Conservation (phyloP, 2,113 vertebrate species). For the Pogona vitticeps region DNA sequence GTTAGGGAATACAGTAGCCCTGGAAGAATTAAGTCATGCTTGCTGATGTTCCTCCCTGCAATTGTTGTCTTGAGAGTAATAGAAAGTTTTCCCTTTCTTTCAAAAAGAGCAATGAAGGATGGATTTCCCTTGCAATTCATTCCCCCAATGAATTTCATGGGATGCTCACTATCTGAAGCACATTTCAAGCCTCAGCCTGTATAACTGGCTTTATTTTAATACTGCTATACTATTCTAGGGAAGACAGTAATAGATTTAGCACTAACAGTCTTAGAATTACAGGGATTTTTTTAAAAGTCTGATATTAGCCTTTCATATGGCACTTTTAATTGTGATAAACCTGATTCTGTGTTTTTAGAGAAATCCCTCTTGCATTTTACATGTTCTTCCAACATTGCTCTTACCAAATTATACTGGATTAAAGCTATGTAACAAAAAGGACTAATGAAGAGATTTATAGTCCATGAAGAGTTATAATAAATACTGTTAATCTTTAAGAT, state of each 20-base stretch:
- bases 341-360: fast-evolving
- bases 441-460: too few species aligned
- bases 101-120: not conserved
- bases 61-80: not conserved
- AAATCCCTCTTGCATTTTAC: constrained; percentile 34
- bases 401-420: not conserved
- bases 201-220: constrained; percentile 25
- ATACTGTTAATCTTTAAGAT: too few species aligned
- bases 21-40: not conserved
- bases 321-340: constrained; percentile 13
- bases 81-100: too few species aligned
- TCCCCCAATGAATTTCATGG: not conserved
- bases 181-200: not conserved
- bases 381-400: constrained; percentile 35
- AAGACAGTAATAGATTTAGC: constrained; percentile 44
- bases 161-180: not conserved
- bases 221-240: constrained; percentile 36
- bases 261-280: constrained; percentile 22
- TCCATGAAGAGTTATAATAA: too few species aligned
- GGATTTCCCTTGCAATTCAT: not conserved
- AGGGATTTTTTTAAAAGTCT: not conserved
- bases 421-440: too few species aligned
- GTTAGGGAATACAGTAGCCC: not conserved
- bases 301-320: constrained; percentile 18
- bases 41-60: not conserved